Conservation (phyloP, 2,888 invertebrate species). For the Drosophila formosana region DNA sequence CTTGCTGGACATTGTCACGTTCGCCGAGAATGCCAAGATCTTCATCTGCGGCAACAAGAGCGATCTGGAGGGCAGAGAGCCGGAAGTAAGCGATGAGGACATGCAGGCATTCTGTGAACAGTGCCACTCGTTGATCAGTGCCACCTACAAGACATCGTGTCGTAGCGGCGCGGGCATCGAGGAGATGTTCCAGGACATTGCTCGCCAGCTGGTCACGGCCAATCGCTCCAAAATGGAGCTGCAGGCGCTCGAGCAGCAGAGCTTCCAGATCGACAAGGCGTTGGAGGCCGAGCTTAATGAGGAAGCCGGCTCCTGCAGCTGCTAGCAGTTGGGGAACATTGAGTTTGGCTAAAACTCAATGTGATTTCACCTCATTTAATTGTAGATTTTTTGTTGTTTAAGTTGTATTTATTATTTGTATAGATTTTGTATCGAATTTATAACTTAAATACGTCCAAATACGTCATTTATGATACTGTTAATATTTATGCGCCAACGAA, state of each 20-base stretch:
- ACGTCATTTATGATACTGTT: constrained; percentile 41
- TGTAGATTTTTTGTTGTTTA: constrained; percentile 19
- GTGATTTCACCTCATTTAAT: constrained; percentile 53
- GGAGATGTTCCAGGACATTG: constrained; percentile 96
- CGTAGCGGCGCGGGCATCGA: constrained; percentile 94
- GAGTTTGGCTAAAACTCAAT: constrained; percentile 81
- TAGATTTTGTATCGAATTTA: constrained; percentile 54
- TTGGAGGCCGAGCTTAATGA: constrained; percentile 86
- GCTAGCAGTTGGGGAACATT: constrained; percentile 84
- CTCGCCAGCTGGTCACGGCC: constrained; percentile 91
- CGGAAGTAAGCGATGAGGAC: constrained; percentile 93
- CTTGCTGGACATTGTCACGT: constrained; percentile 95
- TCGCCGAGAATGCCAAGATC: constrained; percentile 97
- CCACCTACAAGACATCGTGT: constrained; percentile 95
- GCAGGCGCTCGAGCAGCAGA: constrained; percentile 91
- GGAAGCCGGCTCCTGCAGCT: constrained; percentile 80
- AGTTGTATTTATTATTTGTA: constrained; percentile 61
- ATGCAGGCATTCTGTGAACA: constrained; percentile 96
- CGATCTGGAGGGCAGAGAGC: constrained; percentile 90
- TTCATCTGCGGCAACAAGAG: constrained; percentile 97
- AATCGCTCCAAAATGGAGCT: constrained; percentile 93
- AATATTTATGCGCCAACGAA: constrained; percentile 46
- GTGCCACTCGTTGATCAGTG: constrained; percentile 95
- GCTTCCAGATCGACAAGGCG: constrained; percentile 90
- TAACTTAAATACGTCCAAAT: constrained; percentile 62